A percentile compares a stretch with the other conserved stretches of the same genome.
Conservation (phyloP, 1,140 invertebrate species). For the Galendromus occidentalis region DNA sequence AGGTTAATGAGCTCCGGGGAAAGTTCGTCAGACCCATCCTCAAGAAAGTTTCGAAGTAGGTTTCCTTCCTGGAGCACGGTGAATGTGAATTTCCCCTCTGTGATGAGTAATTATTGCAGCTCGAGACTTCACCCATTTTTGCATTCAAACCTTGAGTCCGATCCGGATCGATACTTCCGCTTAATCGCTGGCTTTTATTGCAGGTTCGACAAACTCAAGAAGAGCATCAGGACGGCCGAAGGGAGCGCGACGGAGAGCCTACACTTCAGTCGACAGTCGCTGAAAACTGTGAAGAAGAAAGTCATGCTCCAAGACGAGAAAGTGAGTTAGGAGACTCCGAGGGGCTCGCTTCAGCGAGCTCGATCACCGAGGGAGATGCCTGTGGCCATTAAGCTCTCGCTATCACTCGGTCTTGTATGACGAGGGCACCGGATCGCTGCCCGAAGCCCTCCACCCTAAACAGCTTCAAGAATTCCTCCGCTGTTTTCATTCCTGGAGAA, state of each 20-base stretch:
- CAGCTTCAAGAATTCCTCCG: neutral
- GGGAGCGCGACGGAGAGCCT: neutral
- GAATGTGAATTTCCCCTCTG: too few relatives aligned
- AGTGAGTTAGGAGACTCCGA: neutral
- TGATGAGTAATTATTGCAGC: too few relatives aligned
- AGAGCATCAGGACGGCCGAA: neutral
- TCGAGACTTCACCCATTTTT: too few relatives aligned
- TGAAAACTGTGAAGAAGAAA: conserved; percentile 3
- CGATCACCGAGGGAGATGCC: neutral
- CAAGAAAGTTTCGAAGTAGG: conserved; percentile 36
- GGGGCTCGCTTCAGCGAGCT: neutral
- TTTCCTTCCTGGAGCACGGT: too few relatives aligned
- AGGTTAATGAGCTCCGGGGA: conserved; percentile 97
- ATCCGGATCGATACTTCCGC: too few relatives aligned
- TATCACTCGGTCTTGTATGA: neutral
- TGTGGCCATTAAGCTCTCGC: neutral
- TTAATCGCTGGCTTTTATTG: too few relatives aligned
- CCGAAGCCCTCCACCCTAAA: neutral
- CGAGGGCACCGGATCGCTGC: neutral
- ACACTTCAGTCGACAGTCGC: conserved; percentile 1
- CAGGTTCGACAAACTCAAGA: conserved; percentile 2
- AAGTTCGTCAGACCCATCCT: conserved; percentile 56
- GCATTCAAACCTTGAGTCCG: too few relatives aligned
- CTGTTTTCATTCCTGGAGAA: neutral
- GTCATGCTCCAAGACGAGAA: neutral